Evolutionary conservation across 2,113 vertebrate species (phyloP).

Genomic region (Cyprinodon variegatus): DNA sequence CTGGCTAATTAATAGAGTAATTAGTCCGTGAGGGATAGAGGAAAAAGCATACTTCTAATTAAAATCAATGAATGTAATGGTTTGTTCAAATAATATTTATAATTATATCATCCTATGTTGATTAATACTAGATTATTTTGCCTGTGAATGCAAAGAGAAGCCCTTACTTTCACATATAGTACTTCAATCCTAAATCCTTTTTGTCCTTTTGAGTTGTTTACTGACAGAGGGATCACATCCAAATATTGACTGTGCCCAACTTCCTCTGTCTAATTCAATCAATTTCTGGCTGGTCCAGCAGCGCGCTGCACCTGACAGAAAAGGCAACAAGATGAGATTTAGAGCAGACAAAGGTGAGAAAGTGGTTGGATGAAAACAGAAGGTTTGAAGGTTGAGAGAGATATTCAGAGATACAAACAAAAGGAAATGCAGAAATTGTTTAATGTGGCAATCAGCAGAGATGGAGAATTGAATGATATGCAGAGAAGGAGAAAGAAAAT

Average conservation of each 20-base stretch:
- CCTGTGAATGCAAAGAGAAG: neutral
- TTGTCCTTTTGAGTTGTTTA: constrained; percentile 60
- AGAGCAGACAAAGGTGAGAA: constrained; percentile 12
- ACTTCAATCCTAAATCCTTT: constrained; percentile 46
- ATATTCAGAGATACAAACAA: constrained; percentile 23
- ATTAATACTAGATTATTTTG: constrained; percentile 8
- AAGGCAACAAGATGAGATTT: constrained; percentile 36
- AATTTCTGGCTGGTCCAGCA: constrained; percentile 54
- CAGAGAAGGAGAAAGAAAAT: constrained; percentile 57
- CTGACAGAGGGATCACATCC: constrained; percentile 71
- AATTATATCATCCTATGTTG: neutral
- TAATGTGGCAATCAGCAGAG: constrained; percentile 75
- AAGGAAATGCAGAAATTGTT: constrained; percentile 60
- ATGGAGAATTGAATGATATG: constrained; percentile 71
- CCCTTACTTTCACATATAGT: constrained; percentile 21
- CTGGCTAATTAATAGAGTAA: neutral
- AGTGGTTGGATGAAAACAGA: constrained; percentile 2
- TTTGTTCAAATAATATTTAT: neutral
- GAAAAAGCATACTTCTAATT: constrained; percentile 13
- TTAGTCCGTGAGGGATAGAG: too few relatives aligned
- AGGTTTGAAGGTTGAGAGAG: constrained; percentile 3
- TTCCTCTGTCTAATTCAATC: constrained; percentile 75
- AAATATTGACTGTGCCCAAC: constrained; percentile 76
- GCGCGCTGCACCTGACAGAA: constrained; percentile 50
- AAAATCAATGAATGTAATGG: neutral